Evolutionary conservation across 2,797 vertebrate genomes (phyloP).

Genomic region (Nannoperca australis): DNA sequence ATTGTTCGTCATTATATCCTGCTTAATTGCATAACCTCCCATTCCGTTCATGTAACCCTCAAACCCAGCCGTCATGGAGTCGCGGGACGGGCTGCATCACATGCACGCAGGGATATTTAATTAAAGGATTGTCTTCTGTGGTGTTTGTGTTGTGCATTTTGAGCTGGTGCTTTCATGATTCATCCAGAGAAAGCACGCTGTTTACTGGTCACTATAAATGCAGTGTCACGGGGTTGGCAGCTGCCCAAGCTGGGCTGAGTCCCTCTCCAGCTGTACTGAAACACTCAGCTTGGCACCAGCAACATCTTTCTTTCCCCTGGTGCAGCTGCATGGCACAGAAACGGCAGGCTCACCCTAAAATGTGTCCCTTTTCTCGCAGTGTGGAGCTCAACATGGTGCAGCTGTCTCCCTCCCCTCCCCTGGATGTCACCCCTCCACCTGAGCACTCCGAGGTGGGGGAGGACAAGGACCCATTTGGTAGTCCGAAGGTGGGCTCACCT

Average conservation of each 20-base stretch:
- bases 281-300: conserved; percentile 16
- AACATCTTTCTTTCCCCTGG: conserved; percentile 3
- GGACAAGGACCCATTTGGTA: conserved; percentile 52
- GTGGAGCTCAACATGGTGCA: conserved; percentile 89
- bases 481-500: conserved; percentile 73
- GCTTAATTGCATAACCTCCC: neutral
- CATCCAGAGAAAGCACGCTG: conserved; percentile 29
- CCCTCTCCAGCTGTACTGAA: conserved; percentile 30
- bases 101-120: neutral
- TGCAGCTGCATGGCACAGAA: neutral
- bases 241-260: conserved; percentile 39
- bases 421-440: conserved; percentile 77
- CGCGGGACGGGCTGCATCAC: neutral
- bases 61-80: neutral
- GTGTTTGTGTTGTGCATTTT: neutral
- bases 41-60: neutral
- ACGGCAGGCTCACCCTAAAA: neutral
- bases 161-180: conserved; percentile 27
- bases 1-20: neutral
- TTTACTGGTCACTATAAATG: conserved; percentile 40
- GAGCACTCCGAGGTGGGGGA: conserved; percentile 69
- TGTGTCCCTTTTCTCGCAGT: conserved; percentile 58
- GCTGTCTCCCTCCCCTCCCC: conserved; percentile 84
- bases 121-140: no score
- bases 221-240: conserved; percentile 65